Evolutionary conservation across 2,888 invertebrate genomes (phyloP).

Genomic region (Uropetala carovei): DNA sequence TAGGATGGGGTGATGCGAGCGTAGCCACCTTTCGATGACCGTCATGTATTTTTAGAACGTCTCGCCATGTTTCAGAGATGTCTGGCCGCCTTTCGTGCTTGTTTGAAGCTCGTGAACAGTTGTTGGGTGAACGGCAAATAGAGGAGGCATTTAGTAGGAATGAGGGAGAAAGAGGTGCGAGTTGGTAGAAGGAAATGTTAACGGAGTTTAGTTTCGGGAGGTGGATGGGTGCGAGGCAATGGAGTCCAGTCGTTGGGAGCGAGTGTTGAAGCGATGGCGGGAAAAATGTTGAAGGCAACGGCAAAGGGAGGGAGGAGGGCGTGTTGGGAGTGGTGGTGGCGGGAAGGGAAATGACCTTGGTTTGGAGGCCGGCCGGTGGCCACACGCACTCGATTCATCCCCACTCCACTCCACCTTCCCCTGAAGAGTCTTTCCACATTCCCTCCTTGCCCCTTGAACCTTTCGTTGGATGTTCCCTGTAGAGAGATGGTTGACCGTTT

Average conservation of each 20-base stretch:
- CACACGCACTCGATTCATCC: slow-evolving; percentile 53
- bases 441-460: slow-evolving; percentile 58
- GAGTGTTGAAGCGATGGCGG: slow-evolving; percentile 41
- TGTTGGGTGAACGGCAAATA: slow-evolving; percentile 10
- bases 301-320: slow-evolving; percentile 30
- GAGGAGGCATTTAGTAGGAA: background rate
- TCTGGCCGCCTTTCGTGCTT: slow-evolving; percentile 54
- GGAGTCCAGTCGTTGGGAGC: background rate
- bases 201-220: background rate
- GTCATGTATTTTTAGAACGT: slow-evolving; percentile 62
- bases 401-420: slow-evolving; percentile 54
- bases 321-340: slow-evolving; percentile 45
- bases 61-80: slow-evolving; percentile 60
- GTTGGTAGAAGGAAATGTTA: slow-evolving; percentile 4
- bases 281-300: slow-evolving; percentile 44
- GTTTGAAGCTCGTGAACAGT: slow-evolving; percentile 59
- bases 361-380: slow-evolving; percentile 64
- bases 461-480: background rate
- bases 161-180: background rate
- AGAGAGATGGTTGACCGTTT: slow-evolving; percentile 7
- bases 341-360: slow-evolving; percentile 62
- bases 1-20: slow-evolving; percentile 32
- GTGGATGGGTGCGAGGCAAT: background rate
- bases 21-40: slow-evolving; percentile 56
- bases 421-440: slow-evolving; percentile 56